These are phyloP conservation scores for Hoplostethus atlanticus DNA, from an alignment of 2,797 vertebrate genomes.

Conservation along the genomic window DNA sequence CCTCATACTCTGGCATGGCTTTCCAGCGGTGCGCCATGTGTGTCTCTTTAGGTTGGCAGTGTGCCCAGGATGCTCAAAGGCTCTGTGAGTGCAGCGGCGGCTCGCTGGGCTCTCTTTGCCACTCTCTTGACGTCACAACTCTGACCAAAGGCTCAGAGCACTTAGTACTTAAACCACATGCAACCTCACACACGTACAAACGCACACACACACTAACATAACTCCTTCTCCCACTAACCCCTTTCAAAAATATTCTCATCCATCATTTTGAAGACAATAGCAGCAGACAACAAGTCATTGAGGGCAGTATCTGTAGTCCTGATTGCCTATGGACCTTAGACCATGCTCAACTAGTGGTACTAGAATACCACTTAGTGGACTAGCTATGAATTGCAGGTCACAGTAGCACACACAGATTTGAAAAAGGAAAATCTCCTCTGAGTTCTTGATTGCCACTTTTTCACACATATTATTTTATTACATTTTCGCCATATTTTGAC, in stretches of 20 bases:
- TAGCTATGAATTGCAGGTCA: constrained; percentile 28
- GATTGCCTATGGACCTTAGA: constrained; percentile 6
- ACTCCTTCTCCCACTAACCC: neutral
- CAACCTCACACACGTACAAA: constrained; percentile 27
- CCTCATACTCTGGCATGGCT: constrained; percentile 19
- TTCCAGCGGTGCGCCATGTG: constrained; percentile 40
- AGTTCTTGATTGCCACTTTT: neutral
- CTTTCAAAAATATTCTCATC: constrained; percentile 15
- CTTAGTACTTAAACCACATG: constrained; percentile 37
- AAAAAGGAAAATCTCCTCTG: neutral
- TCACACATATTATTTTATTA: neutral
- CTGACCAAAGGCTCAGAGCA: constrained; percentile 27
- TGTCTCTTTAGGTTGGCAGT: constrained; percentile 59
- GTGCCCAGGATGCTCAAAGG: constrained; percentile 46
- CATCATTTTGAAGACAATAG: constrained; percentile 11
- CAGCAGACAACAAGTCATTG: neutral
- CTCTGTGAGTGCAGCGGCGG: constrained; percentile 39
- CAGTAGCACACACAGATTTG: neutral
- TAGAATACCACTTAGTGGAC: constrained; percentile 52
- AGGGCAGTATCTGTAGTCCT: neutral
- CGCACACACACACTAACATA: constrained; percentile 1
- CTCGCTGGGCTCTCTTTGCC: constrained; percentile 23
- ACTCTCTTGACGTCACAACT: constrained; percentile 43
- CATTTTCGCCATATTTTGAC: neutral
- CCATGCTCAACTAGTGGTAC: constrained; percentile 18